These are phyloP conservation scores for Eupithecia insigniata DNA, from an alignment of 2,888 invertebrate species.

Conservation along the genomic window DNA sequence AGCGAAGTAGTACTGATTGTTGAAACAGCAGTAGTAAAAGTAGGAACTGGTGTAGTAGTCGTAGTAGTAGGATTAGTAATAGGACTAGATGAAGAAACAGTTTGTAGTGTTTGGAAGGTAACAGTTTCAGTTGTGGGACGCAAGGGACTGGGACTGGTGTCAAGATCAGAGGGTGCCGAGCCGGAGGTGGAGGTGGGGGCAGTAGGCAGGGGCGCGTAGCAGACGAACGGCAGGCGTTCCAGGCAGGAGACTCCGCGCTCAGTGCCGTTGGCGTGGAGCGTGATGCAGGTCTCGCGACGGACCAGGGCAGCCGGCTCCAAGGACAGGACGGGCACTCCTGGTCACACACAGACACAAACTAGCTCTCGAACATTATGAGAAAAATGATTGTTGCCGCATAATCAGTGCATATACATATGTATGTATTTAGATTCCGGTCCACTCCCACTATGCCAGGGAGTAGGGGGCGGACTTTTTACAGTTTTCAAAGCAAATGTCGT, in stretches of 20 bases:
- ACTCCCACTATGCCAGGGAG: no score
- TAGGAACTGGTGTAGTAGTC: background rate
- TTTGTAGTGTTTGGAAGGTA: background rate
- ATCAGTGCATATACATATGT: no score
- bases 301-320: background rate
- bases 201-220: background rate
- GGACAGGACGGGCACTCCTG: background rate
- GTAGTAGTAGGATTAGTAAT: background rate
- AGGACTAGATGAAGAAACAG: background rate
- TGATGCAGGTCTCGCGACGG: background rate
- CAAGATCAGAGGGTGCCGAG: background rate
- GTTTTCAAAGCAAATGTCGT: no score
- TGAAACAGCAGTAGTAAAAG: background rate
- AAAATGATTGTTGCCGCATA: no score
- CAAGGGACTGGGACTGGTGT: background rate
- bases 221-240: constrained; percentile 4
- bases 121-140: background rate
- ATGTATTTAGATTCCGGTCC: no score
- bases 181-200: background rate
- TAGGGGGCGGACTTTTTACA: no score
- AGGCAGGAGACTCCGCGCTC: background rate
- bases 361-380: background rate
- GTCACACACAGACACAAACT: background rate
- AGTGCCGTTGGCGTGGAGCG: background rate
- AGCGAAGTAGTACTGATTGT: background rate